phyloP scores from a whole-genome alignment of 2,113 vertebrate species.

The Lamprologus ornatipinnis region DNA sequence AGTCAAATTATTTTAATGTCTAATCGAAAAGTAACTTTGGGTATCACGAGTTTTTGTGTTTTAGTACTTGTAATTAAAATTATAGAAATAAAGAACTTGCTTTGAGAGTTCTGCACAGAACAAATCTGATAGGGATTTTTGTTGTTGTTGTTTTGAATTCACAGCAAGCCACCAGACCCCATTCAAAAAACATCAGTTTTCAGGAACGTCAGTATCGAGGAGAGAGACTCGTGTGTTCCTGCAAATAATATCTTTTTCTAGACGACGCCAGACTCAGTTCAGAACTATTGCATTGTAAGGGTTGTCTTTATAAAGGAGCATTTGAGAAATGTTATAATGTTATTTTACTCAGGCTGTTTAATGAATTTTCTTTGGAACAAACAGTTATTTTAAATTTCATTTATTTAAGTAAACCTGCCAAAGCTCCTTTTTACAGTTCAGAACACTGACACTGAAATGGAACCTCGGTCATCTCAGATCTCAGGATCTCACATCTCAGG shows the following conservation, averaged over 20 bases:
- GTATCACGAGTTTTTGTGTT: not conserved
- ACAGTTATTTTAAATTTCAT: not conserved
- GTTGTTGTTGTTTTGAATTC: not conserved
- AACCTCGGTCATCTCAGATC: not conserved
- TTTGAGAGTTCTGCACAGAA: not conserved
- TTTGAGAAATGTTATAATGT: not conserved
- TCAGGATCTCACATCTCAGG: not conserved
- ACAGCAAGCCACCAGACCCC: not conserved
- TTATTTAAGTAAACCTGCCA: not conserved
- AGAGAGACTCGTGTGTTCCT: not conserved
- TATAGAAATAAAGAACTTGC: not conserved
- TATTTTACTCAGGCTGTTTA: not conserved
- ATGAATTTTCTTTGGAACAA: not conserved
- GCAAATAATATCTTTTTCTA: not conserved
- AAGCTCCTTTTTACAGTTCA: not conserved
- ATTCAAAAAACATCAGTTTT: not conserved
- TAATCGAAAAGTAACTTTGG: not conserved
- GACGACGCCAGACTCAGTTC: not conserved
- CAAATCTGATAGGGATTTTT: not conserved
- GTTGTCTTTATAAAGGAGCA: no score
- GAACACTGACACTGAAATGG: not conserved
- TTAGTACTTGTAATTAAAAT: not conserved
- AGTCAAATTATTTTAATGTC: not conserved
- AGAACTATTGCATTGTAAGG: not conserved
- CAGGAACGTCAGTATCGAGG: not conserved